Evolutionary conservation across 1,140 invertebrate genomes (phyloP).

Genomic region (Thrips palmi): DNA sequence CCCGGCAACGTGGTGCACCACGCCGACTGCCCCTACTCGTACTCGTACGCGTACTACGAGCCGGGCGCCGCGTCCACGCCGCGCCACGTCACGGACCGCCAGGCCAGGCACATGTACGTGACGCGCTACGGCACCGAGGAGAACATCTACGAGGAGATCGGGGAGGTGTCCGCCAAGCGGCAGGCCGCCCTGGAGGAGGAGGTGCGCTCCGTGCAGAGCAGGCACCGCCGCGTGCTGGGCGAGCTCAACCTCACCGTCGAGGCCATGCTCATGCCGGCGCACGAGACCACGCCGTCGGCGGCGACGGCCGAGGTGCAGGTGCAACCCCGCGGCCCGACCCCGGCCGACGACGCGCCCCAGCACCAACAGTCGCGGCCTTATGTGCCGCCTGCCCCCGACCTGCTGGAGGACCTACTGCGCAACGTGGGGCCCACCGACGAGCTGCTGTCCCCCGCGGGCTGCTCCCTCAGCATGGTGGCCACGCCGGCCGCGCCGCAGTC

Average conservation of each 20-base stretch:
- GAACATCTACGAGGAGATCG: slow-evolving; percentile 79
- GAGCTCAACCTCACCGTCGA: slow-evolving; percentile 73
- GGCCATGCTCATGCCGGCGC: slow-evolving; percentile 70
- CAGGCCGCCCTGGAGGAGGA: slow-evolving; percentile 55
- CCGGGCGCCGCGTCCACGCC: slow-evolving; percentile 17
- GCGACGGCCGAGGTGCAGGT: slow-evolving; percentile 9
- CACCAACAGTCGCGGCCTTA: not conserved
- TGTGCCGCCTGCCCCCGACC: slow-evolving; percentile 21
- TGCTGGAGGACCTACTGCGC: too few relatives aligned
- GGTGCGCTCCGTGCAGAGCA: slow-evolving; percentile 52
- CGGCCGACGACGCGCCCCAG: not conserved
- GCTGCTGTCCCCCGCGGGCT: slow-evolving; percentile 43
- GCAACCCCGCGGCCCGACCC: slow-evolving; percentile 6
- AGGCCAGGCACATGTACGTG: slow-evolving; percentile 42
- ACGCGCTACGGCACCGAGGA: slow-evolving; percentile 64
- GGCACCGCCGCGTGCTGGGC: slow-evolving; percentile 60
- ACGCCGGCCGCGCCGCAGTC: too few relatives aligned
- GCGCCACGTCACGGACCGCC: not conserved
- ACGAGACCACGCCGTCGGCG: slow-evolving; percentile 6
- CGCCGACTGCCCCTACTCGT: slow-evolving; percentile 27
- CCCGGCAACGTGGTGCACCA: too few relatives aligned
- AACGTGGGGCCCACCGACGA: slow-evolving; percentile 52
- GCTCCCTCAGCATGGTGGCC: too few relatives aligned
- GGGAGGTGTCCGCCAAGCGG: slow-evolving; percentile 28
- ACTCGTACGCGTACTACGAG: slow-evolving; percentile 64